Conservation (phyloP, 2,888 invertebrate species). For the Noctua pronuba region DNA sequence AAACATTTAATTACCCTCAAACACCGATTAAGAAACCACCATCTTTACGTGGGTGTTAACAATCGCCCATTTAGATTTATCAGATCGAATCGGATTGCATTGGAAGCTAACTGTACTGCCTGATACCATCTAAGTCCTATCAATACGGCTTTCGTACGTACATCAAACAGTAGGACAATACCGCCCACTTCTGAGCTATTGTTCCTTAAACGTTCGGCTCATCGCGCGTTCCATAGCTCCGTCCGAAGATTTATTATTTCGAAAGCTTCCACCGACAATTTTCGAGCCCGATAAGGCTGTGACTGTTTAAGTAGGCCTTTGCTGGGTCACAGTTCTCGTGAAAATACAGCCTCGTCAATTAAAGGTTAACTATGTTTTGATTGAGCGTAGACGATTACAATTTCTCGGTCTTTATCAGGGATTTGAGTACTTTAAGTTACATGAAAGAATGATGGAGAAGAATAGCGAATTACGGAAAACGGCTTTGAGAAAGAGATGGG, state of each 20-base stretch:
- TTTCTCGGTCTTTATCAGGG: slow-evolving; percentile 62
- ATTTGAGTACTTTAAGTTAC: slow-evolving; percentile 37
- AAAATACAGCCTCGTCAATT: slow-evolving; percentile 60
- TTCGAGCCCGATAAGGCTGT: slow-evolving; percentile 76
- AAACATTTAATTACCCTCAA: slow-evolving; percentile 28
- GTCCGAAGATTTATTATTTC: slow-evolving; percentile 77
- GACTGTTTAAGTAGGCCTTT: slow-evolving; percentile 70
- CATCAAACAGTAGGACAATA: slow-evolving; percentile 43
- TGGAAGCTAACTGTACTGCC: slow-evolving; percentile 51
- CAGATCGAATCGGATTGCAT: slow-evolving; percentile 46
- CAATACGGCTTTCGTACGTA: slow-evolving; percentile 37
- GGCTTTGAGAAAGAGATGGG: neutral
- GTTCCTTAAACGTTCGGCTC: slow-evolving; percentile 55
- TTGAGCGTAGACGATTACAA: slow-evolving; percentile 71
- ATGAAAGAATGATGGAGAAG: neutral
- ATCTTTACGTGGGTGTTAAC: slow-evolving; percentile 50
- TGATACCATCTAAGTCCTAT: slow-evolving; percentile 44
- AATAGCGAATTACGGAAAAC: neutral
- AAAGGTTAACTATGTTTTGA: slow-evolving; percentile 67
- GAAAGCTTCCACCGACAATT: slow-evolving; percentile 76
- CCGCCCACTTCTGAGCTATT: slow-evolving; percentile 56
- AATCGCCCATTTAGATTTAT: slow-evolving; percentile 44
- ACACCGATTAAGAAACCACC: slow-evolving; percentile 27
- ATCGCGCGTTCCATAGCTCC: slow-evolving; percentile 67
- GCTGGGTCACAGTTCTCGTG: slow-evolving; percentile 62